phyloP scores from a whole-genome alignment of 2,113 vertebrate genomes.

The Larimichthys polyactis region DNA sequence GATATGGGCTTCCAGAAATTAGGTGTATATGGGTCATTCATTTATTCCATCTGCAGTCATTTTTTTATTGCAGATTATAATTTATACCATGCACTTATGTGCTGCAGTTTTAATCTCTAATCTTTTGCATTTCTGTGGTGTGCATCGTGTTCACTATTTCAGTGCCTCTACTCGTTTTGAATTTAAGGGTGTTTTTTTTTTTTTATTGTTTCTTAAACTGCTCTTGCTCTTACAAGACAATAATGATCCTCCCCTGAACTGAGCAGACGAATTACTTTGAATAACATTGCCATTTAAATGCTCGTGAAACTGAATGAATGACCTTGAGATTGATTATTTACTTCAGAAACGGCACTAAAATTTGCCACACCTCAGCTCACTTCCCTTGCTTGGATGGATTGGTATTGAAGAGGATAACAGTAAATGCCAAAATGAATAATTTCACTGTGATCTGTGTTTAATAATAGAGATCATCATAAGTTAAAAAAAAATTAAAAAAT shows the following conservation, averaged over 20 bases:
- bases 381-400: constrained; percentile 18
- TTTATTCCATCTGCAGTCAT: not conserved
- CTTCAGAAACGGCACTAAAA: not conserved
- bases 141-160: not conserved
- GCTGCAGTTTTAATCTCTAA: not conserved
- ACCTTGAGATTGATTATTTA: constrained; percentile 18
- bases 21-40: not conserved
- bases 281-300: not conserved
- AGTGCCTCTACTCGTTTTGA: not conserved
- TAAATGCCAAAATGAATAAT: constrained; percentile 61
- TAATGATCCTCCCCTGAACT: not conserved
- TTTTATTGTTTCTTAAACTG: not conserved
- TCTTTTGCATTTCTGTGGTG: not conserved
- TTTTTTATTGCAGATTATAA: not conserved
- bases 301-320: not conserved
- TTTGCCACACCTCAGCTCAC: not conserved
- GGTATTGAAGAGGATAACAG: constrained; percentile 30
- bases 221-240: not conserved
- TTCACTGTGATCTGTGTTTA: constrained; percentile 54
- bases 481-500: not conserved
- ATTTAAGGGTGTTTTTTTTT: not conserved
- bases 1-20: not conserved
- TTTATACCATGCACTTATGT: not conserved
- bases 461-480: constrained; percentile 32
- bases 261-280: not conserved